phyloP scores from a whole-genome alignment of 2,888 invertebrate genomes.

The Xanthia togata region DNA sequence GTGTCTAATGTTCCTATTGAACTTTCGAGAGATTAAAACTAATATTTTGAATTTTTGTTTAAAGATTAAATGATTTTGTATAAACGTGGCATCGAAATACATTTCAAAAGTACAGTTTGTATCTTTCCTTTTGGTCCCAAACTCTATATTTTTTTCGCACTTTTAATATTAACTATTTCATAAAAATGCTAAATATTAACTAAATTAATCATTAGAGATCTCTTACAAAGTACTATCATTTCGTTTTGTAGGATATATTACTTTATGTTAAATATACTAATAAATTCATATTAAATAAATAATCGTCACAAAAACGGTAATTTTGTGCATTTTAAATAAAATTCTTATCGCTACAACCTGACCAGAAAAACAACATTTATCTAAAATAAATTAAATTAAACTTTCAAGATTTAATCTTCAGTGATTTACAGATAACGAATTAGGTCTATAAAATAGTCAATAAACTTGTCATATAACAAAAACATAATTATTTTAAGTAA shows the following conservation, averaged over 20 bases:
- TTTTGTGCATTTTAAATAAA: constrained; percentile 58
- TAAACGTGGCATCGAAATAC: constrained; percentile 13
- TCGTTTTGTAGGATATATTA: constrained; percentile 45
- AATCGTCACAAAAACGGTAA: constrained; percentile 49
- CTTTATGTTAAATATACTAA: constrained; percentile 30
- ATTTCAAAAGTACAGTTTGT: constrained; percentile 28
- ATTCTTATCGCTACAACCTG: constrained; percentile 34
- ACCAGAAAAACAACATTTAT: constrained; percentile 55
- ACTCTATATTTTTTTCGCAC: constrained; percentile 32
- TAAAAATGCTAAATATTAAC: constrained; percentile 18
- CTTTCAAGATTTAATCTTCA: constrained; percentile 38
- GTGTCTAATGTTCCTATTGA: neutral
- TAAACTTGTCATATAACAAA: constrained; percentile 23
- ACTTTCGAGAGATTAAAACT: neutral
- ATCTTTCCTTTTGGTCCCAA: constrained; percentile 59
- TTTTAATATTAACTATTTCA: constrained; percentile 19
- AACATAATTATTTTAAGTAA: constrained; percentile 35
- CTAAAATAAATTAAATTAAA: constrained; percentile 31
- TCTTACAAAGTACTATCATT: constrained; percentile 53
- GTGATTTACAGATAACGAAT: constrained; percentile 36
- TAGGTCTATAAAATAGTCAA: constrained; percentile 36
- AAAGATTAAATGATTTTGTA: neutral
- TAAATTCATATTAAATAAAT: constrained; percentile 56
- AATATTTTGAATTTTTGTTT: neutral
- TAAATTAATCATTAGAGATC: constrained; percentile 58